Conservation (phyloP, 2,888 invertebrate genomes). For the Lobophora halterata region DNA sequence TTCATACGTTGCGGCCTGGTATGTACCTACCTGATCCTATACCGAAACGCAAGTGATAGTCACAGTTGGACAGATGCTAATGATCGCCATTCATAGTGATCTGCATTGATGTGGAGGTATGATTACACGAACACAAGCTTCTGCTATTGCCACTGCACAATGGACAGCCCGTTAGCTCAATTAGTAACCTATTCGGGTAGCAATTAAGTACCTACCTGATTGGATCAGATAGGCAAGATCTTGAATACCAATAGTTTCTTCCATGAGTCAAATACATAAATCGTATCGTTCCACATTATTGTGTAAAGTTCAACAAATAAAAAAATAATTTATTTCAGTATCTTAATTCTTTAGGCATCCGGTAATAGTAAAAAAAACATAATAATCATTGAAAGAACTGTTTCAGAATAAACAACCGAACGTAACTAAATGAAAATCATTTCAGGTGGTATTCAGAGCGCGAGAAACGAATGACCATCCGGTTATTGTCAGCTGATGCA, state of each 20-base stretch:
- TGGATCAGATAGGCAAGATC: conserved; percentile 2
- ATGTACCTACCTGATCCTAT: background rate
- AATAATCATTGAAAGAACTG: no score
- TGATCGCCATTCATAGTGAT: conserved; percentile 72
- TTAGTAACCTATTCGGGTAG: conserved; percentile 15
- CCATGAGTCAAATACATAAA: no score
- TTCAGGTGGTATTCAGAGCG: conserved; percentile 65
- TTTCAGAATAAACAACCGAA: conserved; percentile 47
- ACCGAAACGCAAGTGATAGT: conserved; percentile 54
- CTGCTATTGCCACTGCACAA: conserved; percentile 28
- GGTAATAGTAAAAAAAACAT: no score
- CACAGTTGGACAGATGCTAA: conserved; percentile 54
- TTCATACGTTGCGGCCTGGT: background rate
- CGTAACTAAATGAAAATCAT: conserved; percentile 67
- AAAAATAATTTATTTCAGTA: no score
- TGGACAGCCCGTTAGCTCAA: conserved; percentile 19
- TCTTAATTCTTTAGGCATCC: no score
- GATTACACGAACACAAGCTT: conserved; percentile 47
- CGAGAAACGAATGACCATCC: conserved; percentile 59
- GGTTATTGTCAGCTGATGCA: conserved; percentile 68
- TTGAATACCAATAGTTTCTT: background rate
- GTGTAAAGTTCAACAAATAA: no score
- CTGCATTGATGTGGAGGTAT: conserved; percentile 64
- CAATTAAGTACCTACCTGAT: conserved; percentile 29
- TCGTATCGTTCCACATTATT: no score